phyloP scores from a whole-genome alignment of 2,888 invertebrate species.

The Scaptomyza cyrtandrae region DNA sequence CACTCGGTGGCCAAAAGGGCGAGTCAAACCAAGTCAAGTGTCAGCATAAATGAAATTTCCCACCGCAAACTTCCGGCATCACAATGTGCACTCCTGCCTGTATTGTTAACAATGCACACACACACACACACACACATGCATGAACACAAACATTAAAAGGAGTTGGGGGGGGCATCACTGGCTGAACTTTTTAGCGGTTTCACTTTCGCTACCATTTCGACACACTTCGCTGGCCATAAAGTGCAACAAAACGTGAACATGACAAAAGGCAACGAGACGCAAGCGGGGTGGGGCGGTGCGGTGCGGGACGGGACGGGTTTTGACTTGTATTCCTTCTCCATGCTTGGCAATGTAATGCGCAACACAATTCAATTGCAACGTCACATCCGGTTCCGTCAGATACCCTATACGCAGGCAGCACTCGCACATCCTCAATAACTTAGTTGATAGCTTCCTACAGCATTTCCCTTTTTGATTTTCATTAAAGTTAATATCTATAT shows the following conservation, averaged over 20 bases:
- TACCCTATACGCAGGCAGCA: conserved; percentile 22
- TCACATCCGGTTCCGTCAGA: conserved; percentile 62
- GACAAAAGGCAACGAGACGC: background rate
- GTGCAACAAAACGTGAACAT: conserved; percentile 72
- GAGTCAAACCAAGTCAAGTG: conserved; percentile 74
- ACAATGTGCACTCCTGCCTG: conserved; percentile 31
- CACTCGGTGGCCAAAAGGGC: conserved; percentile 21
- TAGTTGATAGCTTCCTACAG: background rate
- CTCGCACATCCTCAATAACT: conserved; percentile 4
- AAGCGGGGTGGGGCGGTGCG: background rate
- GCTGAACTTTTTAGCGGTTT: conserved; percentile 65
- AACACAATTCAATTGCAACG: conserved; percentile 74
- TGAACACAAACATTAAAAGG: conserved; percentile 2
- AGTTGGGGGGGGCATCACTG: conserved; percentile 39
- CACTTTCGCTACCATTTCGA: conserved; percentile 71
- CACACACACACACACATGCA: background rate
- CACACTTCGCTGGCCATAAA: conserved; percentile 75
- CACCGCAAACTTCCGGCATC: conserved; percentile 78
- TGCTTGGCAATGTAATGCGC: conserved; percentile 64
- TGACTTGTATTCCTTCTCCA: conserved; percentile 32
- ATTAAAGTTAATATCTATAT: background rate
- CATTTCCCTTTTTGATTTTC: background rate
- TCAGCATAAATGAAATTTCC: conserved; percentile 82
- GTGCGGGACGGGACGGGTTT: background rate
- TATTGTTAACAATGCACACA: conserved; percentile 69